Base-by-base conservation (phyloP, 2,113 vertebrate genomes). In the Zootoca vivipara region DNA sequence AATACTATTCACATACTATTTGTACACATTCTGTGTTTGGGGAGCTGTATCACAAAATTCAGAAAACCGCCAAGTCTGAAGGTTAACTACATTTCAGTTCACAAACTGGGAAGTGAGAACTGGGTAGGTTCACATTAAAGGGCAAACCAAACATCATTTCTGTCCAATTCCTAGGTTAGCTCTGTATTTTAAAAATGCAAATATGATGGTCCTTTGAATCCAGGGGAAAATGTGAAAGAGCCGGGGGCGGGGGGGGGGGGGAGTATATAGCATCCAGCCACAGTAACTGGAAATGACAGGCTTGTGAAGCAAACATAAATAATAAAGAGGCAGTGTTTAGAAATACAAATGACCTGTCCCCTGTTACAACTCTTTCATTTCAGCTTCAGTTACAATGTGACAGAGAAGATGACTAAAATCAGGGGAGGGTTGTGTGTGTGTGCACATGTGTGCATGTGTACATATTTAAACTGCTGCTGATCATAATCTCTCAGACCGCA, bases 271-370 rank as follows among this genome's bases (percentile, higher is more conserved):
- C 24, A 83, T 38, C 30, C 73, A 69, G 46, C 15, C 28, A 58
- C n/a, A 35, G 16, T 88, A 83, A 70, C 62, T 46, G 58, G n/a
- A 69, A 83, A 88, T 88, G 82, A 70, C 26, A 33, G 5, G 24
- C 26, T 64, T 88, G n/a, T 56, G 72, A 78, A 65, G 33, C 24
- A 83, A 83, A 26, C 42, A 83, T 83, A 16, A 56, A 58, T 78
- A 78, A 78, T 78, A 77, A 42, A 78, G 16, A 42, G 7, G 40
- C 40, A 75, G 12, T 26, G 24, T 83, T 70, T 78, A 70, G 64
- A 83, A 83, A 83, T 69, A 58, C 62, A 88, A 88, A 88, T 78
- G 73, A 69, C 42, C 42, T 52, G 5, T 38, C 64, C 18, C 73
- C 10, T 38, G 33, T 69, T 81, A 56, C 77, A 69, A 15, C 77